Percentiles rank a stretch among this genome's conserved stretches.
Conservation (phyloP, 30 jellyfish, hydroid and myxozoan species). For the Hydractinia echinata region DNA sequence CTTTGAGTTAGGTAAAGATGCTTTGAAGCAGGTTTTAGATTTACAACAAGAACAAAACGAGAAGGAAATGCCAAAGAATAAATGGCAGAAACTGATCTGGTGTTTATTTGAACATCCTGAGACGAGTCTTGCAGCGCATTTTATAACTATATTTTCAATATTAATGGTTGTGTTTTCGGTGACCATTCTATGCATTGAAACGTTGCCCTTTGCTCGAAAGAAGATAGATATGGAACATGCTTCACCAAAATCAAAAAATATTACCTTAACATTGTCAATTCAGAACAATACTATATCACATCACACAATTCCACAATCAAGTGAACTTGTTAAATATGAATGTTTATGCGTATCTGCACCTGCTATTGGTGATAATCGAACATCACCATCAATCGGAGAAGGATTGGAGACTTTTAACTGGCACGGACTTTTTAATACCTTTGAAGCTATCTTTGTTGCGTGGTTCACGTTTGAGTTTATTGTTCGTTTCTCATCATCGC, state of each 20-base stretch:
- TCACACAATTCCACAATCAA: background rate
- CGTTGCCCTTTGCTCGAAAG: constrained; percentile 54
- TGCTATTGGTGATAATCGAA: background rate
- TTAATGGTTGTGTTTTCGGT: constrained; percentile 61
- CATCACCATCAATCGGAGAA: background rate
- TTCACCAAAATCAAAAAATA: background rate
- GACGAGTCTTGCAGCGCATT: constrained; percentile 77
- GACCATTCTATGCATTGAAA: constrained; percentile 74
- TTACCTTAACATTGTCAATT: background rate
- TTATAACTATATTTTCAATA: constrained; percentile 73
- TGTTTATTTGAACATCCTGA: constrained; percentile 85
- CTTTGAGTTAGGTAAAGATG: constrained; percentile 85
- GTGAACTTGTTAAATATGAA: no score
- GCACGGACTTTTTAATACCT: constrained; percentile 47
- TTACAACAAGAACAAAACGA: constrained; percentile 32
- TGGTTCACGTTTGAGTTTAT: constrained; percentile 89
- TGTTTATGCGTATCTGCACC: no score
- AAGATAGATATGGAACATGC: background rate
- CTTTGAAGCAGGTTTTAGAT: constrained; percentile 74
- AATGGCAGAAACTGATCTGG: constrained; percentile 74
- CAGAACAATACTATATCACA: background rate
- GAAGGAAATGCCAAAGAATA: constrained; percentile 61
- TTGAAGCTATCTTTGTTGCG: constrained; percentile 75
- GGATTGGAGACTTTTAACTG: constrained; percentile 33
- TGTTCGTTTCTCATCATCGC: constrained; percentile 66